Evolutionary conservation across 2,888 invertebrate genomes (phyloP).

Genomic region (Eutolmus rufibarbis): DNA sequence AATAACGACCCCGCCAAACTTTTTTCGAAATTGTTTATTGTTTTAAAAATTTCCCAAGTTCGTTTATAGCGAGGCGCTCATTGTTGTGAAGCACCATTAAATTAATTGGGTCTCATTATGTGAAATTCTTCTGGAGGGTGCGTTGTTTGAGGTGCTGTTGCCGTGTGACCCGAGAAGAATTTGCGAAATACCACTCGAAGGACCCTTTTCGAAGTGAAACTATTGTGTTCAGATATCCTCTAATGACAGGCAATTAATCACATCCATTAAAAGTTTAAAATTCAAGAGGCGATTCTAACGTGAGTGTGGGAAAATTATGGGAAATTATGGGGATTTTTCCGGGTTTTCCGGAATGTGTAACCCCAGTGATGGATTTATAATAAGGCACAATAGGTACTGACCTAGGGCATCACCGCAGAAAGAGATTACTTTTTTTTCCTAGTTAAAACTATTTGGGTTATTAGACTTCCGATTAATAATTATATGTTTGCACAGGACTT

Average conservation of each 20-base stretch:
- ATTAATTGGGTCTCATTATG: background rate
- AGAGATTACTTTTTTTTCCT: too few relatives aligned
- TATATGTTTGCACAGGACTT: too few relatives aligned
- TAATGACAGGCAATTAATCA: background rate
- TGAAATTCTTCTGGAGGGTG: background rate
- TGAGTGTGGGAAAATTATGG: background rate
- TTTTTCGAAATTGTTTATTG: background rate
- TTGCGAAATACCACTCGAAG: background rate
- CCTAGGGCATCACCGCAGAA: too few relatives aligned
- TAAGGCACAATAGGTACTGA: too few relatives aligned
- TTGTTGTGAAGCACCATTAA: background rate
- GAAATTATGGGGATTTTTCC: background rate
- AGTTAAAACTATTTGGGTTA: too few relatives aligned
- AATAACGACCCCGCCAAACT: background rate
- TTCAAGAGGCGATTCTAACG: background rate
- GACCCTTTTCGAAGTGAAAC: background rate
- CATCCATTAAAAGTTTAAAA: background rate
- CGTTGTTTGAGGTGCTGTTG: background rate
- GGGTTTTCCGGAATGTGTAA: background rate
- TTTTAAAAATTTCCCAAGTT: background rate
- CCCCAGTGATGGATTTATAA: too few relatives aligned
- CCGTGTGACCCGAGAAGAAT: background rate
- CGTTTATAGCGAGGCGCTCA: background rate
- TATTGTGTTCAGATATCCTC: background rate
- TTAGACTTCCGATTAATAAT: too few relatives aligned